Evolutionary conservation across 2,113 vertebrate genomes (phyloP).

Genomic region (Microcebus lehilahytsara): DNA sequence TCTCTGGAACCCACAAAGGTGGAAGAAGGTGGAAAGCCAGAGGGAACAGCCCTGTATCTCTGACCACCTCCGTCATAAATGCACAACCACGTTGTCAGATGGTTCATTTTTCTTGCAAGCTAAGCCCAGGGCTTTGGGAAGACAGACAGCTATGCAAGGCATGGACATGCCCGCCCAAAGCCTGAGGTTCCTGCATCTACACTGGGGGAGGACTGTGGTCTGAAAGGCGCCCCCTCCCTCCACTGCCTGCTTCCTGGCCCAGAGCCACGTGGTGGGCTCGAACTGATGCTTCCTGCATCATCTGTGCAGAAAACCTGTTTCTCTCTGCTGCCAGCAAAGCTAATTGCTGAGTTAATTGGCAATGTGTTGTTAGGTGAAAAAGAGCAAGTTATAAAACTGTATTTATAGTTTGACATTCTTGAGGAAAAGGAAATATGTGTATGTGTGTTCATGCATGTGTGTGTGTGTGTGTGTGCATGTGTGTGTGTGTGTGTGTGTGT

Average conservation of each 20-base stretch:
- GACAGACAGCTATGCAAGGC: neutral
- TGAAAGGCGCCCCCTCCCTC: no score
- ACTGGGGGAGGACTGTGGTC: neutral
- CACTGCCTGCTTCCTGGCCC: neutral
- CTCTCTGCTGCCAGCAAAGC: neutral
- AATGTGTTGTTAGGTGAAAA: neutral
- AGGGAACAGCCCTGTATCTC: neutral
- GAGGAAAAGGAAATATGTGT: neutral
- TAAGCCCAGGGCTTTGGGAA: neutral
- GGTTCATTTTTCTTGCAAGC: neutral
- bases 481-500: neutral
- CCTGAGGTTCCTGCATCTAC: fast-evolving
- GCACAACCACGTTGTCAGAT: neutral
- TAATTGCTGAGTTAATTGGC: constrained; percentile 47
- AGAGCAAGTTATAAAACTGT: constrained; percentile 3
- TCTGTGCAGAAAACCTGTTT: constrained; percentile 3
- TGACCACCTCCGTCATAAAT: neutral
- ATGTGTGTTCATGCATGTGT: neutral
- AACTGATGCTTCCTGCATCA: neutral
- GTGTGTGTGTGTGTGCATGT: neutral
- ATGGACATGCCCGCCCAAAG: fast-evolving
- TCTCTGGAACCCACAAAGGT: neutral
- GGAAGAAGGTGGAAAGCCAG: fast-evolving
- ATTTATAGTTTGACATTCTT: neutral
- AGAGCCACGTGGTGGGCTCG: fast-evolving